These are phyloP conservation scores for Ceyx margarethae DNA, from an alignment of 2,113 vertebrate species.

Conservation along the genomic window DNA sequence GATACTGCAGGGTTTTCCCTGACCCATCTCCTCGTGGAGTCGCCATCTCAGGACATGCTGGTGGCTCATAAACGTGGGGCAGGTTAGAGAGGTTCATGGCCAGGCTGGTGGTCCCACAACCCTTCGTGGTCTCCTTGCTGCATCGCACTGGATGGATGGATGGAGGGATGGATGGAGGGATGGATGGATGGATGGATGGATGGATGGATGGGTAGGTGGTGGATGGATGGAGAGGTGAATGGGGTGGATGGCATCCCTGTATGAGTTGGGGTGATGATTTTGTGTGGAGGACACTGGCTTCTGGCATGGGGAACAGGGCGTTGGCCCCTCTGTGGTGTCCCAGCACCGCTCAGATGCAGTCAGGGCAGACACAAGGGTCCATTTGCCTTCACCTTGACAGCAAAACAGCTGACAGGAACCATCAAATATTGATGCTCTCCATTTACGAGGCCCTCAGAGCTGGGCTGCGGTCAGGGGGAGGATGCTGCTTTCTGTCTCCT, in stretches of 20 bases:
- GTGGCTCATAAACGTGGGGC: accelerated
- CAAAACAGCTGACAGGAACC: background rate
- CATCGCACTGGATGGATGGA: background rate
- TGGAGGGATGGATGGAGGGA: background rate
- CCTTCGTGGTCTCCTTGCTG: background rate
- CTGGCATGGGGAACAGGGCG: accelerated
- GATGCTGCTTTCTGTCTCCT: background rate
- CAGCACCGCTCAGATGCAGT: accelerated
- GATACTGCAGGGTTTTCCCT: background rate
- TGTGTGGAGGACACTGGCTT: background rate
- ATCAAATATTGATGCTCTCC: background rate
- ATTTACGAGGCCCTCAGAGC: background rate
- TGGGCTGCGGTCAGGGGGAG: background rate
- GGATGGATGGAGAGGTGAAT: too few species aligned
- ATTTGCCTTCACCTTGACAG: background rate
- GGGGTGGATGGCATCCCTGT: background rate
- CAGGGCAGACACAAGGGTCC: background rate
- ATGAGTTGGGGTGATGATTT: background rate
- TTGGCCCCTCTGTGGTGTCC: background rate
- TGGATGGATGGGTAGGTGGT: background rate
- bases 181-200: background rate
- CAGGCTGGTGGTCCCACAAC: background rate
- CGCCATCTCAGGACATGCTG: accelerated
- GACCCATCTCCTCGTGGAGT: background rate
- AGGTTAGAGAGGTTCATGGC: background rate